Evolutionary conservation across 2,797 vertebrate genomes (phyloP).

Genomic region (Scleropages formosus): DNA sequence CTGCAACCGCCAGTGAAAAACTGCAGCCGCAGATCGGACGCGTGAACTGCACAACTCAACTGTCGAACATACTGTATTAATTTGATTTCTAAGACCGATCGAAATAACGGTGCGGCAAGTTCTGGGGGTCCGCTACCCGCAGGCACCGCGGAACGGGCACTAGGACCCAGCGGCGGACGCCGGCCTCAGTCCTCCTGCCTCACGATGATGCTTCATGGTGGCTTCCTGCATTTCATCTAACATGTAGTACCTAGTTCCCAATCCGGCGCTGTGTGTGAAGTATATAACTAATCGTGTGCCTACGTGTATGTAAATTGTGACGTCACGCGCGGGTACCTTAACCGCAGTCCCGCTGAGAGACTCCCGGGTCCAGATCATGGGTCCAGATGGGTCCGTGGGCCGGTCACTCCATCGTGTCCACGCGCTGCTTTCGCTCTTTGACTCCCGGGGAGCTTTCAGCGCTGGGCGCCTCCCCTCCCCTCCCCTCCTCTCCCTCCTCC

Average conservation of each 20-base stretch:
- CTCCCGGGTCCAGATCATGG: slow-evolving; percentile 11
- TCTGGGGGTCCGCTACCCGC: too few relatives aligned
- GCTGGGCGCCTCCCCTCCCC: slow-evolving; percentile 8
- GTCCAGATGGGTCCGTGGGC: too few relatives aligned
- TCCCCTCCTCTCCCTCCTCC: neutral
- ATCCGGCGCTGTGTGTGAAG: neutral
- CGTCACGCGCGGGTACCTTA: slow-evolving; percentile 7
- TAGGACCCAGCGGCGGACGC: slow-evolving; percentile 66
- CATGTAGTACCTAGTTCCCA: neutral
- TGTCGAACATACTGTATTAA: too few relatives aligned
- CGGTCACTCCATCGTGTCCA: slow-evolving; percentile 32
- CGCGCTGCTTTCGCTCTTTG: neutral
- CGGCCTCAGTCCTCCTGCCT: slow-evolving; percentile 60
- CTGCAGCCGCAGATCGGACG: too few relatives aligned
- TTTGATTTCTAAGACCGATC: too few relatives aligned
- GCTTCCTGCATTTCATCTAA: slow-evolving; percentile 41
- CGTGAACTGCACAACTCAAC: too few relatives aligned
- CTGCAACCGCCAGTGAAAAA: neutral
- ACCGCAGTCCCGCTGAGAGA: neutral
- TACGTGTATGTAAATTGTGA: neutral
- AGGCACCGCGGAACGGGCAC: slow-evolving; percentile 25
- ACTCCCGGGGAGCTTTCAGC: slow-evolving; percentile 25
- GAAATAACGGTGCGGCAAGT: too few relatives aligned
- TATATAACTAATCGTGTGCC: neutral
- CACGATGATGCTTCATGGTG: slow-evolving; percentile 75